Evolutionary conservation across 2,797 vertebrate genomes (phyloP), one percentile per base, ranked within the genome.

Genomic region (Astyanax mexicanus): DNA sequence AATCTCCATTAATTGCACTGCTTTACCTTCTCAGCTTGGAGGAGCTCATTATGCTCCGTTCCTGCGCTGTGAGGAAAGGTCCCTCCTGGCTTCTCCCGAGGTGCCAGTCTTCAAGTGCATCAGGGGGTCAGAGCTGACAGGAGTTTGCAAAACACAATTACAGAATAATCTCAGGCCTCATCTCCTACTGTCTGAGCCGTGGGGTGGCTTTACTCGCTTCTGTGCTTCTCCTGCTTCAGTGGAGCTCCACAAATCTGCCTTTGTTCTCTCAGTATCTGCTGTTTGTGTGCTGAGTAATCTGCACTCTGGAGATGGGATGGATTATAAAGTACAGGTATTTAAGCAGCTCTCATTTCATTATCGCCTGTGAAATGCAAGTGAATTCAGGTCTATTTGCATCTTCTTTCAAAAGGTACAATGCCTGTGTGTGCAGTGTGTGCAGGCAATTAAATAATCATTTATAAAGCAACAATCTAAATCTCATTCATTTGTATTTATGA

Each of bases 21-120:
- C 29, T 27, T 45, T 58, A 52, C 72, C 51, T 67, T 62, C 69
- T 73, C 72, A 49, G 57, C 81, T 85, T 72, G 83, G 73, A 83
- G 74, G 69, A 64, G 81, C 86, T 92, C 90, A 91, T 92, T 92
- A 90, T 89, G 82, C 80, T 82, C 86, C 88, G 89, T 88, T 85
- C 84, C 81, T 82, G 83, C 80, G 84, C 84, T 65, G 79, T 82
- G 80, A 89, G 88, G 85, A 90, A 89, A 88, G 87, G 87, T 88
- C 51, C 38, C 61, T 78, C 40, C 74, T 77, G 80, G 87, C 84
- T 75, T 6, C 32, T 10, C n/a, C 73, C 65, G 70, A 60, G 76
- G 82, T 76, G 32, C 12, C 75, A 62, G 64, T 54, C 79, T 72
- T 87, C 73, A 69, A 66, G 55, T 87, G 68, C 79, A 79, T 71